Evolutionary conservation across 2,113 vertebrate species (phyloP).

Genomic region (Psophia crepitans): DNA sequence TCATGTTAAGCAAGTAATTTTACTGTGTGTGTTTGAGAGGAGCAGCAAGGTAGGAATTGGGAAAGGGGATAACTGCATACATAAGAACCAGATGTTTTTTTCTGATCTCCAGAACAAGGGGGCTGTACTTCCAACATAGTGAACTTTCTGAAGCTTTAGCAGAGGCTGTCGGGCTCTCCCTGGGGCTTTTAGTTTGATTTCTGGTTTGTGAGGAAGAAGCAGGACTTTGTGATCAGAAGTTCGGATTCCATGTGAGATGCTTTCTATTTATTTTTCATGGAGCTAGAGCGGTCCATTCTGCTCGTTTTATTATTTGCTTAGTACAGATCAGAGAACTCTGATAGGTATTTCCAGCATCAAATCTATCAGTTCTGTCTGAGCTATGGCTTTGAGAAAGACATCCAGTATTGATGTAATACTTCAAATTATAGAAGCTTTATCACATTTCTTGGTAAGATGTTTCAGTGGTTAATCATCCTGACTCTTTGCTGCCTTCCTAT

Average conservation of each 20-base stretch:
- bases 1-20: background rate
- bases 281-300: background rate
- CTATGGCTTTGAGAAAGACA: background rate
- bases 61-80: background rate
- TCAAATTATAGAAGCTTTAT: background rate
- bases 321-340: background rate
- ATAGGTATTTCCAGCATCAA: background rate
- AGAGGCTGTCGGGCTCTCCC: background rate
- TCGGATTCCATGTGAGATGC: background rate
- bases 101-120: background rate
- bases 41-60: background rate
- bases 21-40: background rate
- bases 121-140: background rate
- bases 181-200: background rate
- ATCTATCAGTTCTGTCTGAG: background rate
- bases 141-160: background rate
- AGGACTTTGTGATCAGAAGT: background rate
- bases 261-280: background rate
- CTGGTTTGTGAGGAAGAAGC: background rate
- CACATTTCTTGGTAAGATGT: background rate
- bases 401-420: background rate
- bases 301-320: background rate
- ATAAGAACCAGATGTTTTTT: background rate
- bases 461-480: background rate
- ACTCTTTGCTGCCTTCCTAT: background rate